Conservation (phyloP, 2,888 invertebrate genomes). For the Andrena trimmerana region DNA sequence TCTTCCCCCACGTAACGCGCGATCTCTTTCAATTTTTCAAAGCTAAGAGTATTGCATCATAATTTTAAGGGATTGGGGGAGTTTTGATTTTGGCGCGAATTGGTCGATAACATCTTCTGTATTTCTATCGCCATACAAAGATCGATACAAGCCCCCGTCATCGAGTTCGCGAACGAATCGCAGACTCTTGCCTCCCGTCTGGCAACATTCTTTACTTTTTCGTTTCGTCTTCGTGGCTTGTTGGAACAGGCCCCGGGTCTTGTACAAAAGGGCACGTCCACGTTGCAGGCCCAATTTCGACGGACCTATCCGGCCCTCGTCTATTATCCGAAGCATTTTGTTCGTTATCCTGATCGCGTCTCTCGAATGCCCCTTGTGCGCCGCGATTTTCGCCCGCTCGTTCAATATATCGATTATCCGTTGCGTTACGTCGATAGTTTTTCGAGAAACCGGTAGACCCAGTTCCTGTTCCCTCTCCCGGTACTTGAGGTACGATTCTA, state of each 20-base stretch:
- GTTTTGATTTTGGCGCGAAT: slow-evolving; percentile 54
- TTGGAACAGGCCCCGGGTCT: slow-evolving; percentile 29
- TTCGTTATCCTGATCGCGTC: slow-evolving; percentile 6
- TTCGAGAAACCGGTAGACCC: not conserved
- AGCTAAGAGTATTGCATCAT: slow-evolving; percentile 41
- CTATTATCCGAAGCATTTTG: slow-evolving; percentile 25
- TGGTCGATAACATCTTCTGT: slow-evolving; percentile 57
- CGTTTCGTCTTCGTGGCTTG: not conserved
- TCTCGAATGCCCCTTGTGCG: slow-evolving; percentile 11
- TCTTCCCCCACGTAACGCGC: not conserved
- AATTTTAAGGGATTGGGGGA: slow-evolving; percentile 63
- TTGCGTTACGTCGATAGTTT: slow-evolving; percentile 44
- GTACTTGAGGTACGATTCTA: slow-evolving; percentile 38
- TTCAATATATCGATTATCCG: slow-evolving; percentile 68
- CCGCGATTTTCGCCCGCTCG: slow-evolving; percentile 42
- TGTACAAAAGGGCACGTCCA: slow-evolving; percentile 29
- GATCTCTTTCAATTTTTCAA: not conserved
- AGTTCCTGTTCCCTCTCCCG: slow-evolving; percentile 6
- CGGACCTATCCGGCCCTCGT: slow-evolving; percentile 28
- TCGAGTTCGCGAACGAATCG: slow-evolving; percentile 21
- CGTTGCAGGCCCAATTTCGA: slow-evolving; percentile 33
- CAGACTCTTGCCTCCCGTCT: slow-evolving; percentile 42
- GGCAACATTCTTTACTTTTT: not conserved
- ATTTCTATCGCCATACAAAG: slow-evolving; percentile 23
- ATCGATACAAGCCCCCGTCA: slow-evolving; percentile 19